phyloP scores from a whole-genome alignment of 2,888 invertebrate genomes.

The Tinea semifulvella region DNA sequence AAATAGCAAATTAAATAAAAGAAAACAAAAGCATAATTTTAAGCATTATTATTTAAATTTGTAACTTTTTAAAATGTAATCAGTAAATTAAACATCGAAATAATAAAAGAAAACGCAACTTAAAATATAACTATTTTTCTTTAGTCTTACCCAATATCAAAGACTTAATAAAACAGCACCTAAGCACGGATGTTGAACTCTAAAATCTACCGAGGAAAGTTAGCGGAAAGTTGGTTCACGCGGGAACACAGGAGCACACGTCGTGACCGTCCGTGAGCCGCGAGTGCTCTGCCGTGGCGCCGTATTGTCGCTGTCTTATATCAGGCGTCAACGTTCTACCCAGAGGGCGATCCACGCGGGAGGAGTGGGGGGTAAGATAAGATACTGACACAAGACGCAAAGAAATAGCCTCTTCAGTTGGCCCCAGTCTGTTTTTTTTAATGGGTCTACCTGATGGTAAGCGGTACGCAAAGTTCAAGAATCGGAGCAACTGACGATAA shows the following conservation, averaged over 20 bases:
- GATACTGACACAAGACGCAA: slow-evolving; percentile 10
- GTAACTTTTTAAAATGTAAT: too few species aligned
- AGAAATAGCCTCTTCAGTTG: slow-evolving; percentile 17
- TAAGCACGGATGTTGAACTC: not conserved
- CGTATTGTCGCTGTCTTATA: slow-evolving; percentile 42
- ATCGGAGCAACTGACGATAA: too few species aligned
- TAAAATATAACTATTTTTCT: too few species aligned
- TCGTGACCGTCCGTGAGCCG: slow-evolving; percentile 27
- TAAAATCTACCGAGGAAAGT: not conserved
- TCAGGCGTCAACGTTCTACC: slow-evolving; percentile 24
- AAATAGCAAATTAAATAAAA: too few species aligned
- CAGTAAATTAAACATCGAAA: too few species aligned
- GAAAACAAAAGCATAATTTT: too few species aligned
- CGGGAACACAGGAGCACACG: not conserved
- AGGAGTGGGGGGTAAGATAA: not conserved
- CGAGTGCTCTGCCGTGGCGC: slow-evolving; percentile 40
- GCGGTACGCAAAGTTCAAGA: too few species aligned
- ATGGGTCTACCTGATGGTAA: too few species aligned
- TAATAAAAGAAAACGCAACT: too few species aligned
- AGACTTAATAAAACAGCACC: not conserved
- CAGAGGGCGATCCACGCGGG: slow-evolving; percentile 18
- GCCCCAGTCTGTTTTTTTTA: too few species aligned
- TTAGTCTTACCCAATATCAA: not conserved
- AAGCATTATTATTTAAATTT: too few species aligned
- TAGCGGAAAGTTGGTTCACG: slow-evolving; percentile 3